A percentile compares a stretch with the other conserved stretches of the same genome.
Conservation (phyloP, 2,797 vertebrate species). For the Pseudomugil tenellus region DNA sequence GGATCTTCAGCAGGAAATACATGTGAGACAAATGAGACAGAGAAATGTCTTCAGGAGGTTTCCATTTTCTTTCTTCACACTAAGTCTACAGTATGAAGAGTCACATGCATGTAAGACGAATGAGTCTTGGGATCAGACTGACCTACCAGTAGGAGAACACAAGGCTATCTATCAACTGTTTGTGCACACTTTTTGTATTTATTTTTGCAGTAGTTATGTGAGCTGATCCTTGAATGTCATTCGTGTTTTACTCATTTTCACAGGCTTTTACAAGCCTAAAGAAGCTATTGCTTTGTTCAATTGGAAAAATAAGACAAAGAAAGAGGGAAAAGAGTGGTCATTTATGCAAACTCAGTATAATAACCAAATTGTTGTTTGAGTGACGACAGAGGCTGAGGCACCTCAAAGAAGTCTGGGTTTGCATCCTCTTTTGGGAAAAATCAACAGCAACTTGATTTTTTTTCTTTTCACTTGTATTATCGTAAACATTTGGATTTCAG, state of each 20-base stretch:
- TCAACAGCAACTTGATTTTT: not conserved
- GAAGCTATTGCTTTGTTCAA: slow-evolving; percentile 10
- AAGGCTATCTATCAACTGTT: slow-evolving; percentile 33
- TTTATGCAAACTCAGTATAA: too few relatives aligned
- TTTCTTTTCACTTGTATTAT: not conserved
- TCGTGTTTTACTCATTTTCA: slow-evolving; percentile 36
- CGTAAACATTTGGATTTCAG: slow-evolving; percentile 2
- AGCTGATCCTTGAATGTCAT: slow-evolving; percentile 32
- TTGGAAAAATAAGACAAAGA: not conserved
- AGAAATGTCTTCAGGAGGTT: slow-evolving; percentile 44
- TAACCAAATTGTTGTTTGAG: too few relatives aligned
- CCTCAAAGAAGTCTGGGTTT: not conserved
- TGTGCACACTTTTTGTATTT: slow-evolving; percentile 9
- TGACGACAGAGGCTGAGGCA: too few relatives aligned
- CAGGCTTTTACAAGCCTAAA: slow-evolving; percentile 16
- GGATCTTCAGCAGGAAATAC: slow-evolving; percentile 40
- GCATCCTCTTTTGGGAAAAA: too few relatives aligned
- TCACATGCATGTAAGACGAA: slow-evolving; percentile 23
- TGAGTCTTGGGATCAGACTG: slow-evolving; percentile 40
- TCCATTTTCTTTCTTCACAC: slow-evolving; percentile 34
- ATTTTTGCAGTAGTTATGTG: slow-evolving; percentile 26
- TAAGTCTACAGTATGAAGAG: slow-evolving; percentile 37
- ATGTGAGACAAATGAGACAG: slow-evolving; percentile 33
- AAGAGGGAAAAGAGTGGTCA: not conserved
- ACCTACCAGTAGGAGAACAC: slow-evolving; percentile 26